Evolutionary conservation across 1,140 invertebrate genomes (phyloP).

Genomic region (Bombus soroeensis): DNA sequence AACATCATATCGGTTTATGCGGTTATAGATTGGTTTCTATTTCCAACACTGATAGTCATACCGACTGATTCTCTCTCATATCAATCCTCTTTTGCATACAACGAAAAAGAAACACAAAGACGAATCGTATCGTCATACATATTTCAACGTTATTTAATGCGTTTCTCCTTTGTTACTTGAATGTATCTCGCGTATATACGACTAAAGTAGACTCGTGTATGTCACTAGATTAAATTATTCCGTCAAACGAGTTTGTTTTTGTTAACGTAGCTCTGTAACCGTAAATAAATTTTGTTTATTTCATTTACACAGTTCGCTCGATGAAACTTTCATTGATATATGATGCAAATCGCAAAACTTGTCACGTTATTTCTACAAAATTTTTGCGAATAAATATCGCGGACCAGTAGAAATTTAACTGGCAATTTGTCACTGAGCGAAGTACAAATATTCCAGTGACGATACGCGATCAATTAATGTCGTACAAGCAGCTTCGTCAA

Average conservation of each 20-base stretch:
- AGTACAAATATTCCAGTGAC: neutral
- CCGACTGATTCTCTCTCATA: neutral
- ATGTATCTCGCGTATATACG: too few relatives aligned
- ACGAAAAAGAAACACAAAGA: constrained; percentile 19
- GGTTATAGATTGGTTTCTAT: constrained; percentile 44
- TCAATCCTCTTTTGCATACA: constrained; percentile 27
- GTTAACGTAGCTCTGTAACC: neutral
- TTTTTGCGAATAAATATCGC: neutral
- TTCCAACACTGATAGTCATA: neutral
- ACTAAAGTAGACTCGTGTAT: neutral
- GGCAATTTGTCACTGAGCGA: neutral
- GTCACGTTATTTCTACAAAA: neutral
- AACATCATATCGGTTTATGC: constrained; percentile 41
- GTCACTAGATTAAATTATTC: neutral
- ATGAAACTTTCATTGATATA: neutral
- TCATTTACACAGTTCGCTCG: neutral
- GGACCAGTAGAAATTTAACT: neutral
- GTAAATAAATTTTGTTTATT: constrained; percentile 33
- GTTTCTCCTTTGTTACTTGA: neutral
- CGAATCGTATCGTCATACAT: neutral
- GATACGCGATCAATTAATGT: neutral
- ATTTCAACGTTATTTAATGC: neutral
- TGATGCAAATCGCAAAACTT: neutral
- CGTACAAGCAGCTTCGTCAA: neutral
- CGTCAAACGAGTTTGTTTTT: constrained; percentile 15